Base-by-base conservation (phyloP, 2,797 vertebrate genomes). In the Hemibagrus guttatus region DNA sequence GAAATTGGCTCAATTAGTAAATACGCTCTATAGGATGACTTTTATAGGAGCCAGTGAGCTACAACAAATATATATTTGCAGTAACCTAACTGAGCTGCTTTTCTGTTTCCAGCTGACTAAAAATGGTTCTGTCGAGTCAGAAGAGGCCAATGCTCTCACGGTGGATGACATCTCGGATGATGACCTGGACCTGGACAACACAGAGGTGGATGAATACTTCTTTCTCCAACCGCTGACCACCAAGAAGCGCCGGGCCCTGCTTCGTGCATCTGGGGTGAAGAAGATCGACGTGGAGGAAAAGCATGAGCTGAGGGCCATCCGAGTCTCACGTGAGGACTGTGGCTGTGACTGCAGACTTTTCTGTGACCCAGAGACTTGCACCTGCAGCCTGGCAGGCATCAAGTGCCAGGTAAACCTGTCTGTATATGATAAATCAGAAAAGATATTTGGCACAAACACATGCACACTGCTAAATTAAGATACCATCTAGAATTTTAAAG, bases 201-300 rank as follows among this genome's bases (percentile, higher is more conserved):
- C 98, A 0, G 98, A 99, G 91, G 98, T 99, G n/a, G 98, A 99
- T 0, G 98, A 99, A 92, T 99, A 99, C 92, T 99, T 99, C 95
- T 99, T 99, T 91, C 95, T 99, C 76, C 98, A 99, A 94, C 98
- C 98, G 12, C 94, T 99, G 81, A 98, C 98, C 12, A 99, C 98
- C n/a, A 99, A 98, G 91, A 99, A 99, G 89, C 95, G 98, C 0
- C 94, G 98, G 72, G 97, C 97, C 0, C 94, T 99, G 93, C 95
- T 99, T 82, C 95, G 98, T 84, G 95, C 97, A 17, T 99, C 98
- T 0, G 98, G 98, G 2, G 98, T 99, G 63, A 99, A 98, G 92
- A 98, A 98, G 95, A 99, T 99, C 13, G 98, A 99, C 0, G 98
- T 99, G 90, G 98, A 99, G 72, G 98, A 99, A 92, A 99, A 99